phyloP scores from a whole-genome alignment of 92 coral and sea anemone genomes.

The Scolanthus callimorphus region DNA sequence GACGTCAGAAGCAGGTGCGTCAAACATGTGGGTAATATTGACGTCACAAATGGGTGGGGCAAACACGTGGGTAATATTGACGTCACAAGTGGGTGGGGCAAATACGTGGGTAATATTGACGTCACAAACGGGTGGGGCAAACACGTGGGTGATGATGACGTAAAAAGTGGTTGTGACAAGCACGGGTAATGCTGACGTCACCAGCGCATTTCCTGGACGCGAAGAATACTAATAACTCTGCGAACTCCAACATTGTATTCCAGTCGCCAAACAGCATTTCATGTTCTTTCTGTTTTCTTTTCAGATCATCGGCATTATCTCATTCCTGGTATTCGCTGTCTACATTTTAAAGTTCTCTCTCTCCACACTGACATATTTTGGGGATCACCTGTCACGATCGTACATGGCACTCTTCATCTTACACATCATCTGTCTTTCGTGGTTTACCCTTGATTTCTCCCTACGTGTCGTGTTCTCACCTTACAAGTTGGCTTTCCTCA shows the following conservation, averaged over 20 bases:
- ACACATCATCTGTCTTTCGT: conserved; percentile 71
- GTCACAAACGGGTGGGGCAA: neutral
- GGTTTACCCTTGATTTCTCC: conserved; percentile 81
- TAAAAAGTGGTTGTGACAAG: neutral
- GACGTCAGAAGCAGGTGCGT: neutral
- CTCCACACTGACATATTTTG: conserved; percentile 71
- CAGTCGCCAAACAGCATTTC: too few species aligned
- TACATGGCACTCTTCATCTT: conserved; percentile 52
- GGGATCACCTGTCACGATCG: conserved; percentile 41
- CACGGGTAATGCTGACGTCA: neutral
- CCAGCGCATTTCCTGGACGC: too few species aligned
- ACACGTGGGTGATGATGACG: neutral
- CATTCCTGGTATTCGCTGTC: conserved; percentile 67
- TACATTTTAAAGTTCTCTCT: conserved; percentile 81
- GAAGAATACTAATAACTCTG: too few species aligned
- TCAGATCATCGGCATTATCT: conserved; percentile 66
- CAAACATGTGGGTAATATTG: neutral
- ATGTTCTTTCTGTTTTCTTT: neutral
- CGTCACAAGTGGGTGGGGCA: neutral
- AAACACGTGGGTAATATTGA: neutral
- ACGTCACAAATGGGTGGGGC: neutral
- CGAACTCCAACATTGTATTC: too few species aligned
- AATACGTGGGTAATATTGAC: neutral
- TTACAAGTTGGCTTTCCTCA: conserved; percentile 53
- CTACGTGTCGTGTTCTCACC: conserved; percentile 81